Base-by-base conservation (phyloP, 2,113 vertebrate species). In the Bujurquina vittata region DNA sequence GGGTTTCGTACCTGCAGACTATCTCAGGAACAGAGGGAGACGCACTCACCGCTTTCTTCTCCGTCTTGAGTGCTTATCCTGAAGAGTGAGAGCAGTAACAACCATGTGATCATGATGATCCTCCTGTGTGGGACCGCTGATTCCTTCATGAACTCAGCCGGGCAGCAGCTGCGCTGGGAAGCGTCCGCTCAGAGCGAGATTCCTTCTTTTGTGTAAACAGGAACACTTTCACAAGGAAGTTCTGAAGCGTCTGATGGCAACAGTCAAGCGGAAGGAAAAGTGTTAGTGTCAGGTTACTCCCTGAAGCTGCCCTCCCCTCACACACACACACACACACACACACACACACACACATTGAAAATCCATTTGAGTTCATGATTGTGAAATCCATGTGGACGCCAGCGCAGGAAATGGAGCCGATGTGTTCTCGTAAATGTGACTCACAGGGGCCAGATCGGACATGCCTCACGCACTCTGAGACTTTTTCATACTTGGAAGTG, bases 361-460 rank as follows among this genome's bases (percentile, higher is more conserved):
- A 17, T 52, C 35, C 62, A 75, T 83, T 76, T 69, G 49, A 77
- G 20, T 10, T 49, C 23, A 20, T 15, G n/a, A 69, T 91, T 91
- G 83, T 80, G 91, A 90, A 90, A 91, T 92, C 87, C 76, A 69
- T 55, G 59, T 29, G 67, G 76, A 80, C 2, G 12, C 23, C 2
- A 10, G 8, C 1, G n/a, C 85, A 88, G 91, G 91, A 91, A 94
- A 56, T 40, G 31, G 11, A 52, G 77, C n/a, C 1, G 75, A 78
- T 37, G 73, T 14, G 14, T 93, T 81, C 89, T 90, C 35, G 85
- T 78, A 92, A 93, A 1, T 2, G 2, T 93, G 87, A 91, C 61
- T 93, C 93, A 94, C 22, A 31, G n/a, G 4, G 7, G 90, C 88
- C 86, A 92, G 95, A 94, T 91, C 91, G 94, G 88, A 95, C 95